These are phyloP conservation scores for Goniozus legneri DNA, from an alignment of 1,140 invertebrate species.

Conservation along the genomic window DNA sequence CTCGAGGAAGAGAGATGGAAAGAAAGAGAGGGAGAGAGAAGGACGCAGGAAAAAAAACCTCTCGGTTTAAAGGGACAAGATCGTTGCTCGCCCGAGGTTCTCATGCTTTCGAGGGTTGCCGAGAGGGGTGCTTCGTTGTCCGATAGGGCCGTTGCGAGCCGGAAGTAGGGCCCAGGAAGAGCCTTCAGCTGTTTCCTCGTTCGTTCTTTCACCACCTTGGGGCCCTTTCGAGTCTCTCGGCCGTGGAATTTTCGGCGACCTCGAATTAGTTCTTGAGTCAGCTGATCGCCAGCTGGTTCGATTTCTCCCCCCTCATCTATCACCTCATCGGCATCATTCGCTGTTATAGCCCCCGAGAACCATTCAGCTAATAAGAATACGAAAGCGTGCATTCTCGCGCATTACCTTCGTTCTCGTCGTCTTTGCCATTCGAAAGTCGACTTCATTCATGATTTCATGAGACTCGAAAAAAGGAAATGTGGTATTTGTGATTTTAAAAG, in stretches of 20 bases:
- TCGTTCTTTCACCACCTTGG: not conserved
- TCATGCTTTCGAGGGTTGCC: not conserved
- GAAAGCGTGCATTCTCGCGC: no score
- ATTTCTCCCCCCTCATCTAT: no score
- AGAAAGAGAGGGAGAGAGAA: not conserved
- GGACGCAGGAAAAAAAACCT: no score
- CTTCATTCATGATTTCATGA: no score
- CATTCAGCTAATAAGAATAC: no score
- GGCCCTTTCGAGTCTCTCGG: not conserved
- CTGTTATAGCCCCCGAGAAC: not conserved
- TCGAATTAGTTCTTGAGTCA: not conserved
- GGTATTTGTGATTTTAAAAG: no score
- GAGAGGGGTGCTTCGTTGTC: not conserved
- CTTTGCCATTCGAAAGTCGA: no score
- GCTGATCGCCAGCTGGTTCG: conserved; percentile 13
- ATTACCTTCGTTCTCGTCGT: no score
- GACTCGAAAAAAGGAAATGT: no score
- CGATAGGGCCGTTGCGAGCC: no score
- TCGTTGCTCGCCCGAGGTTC: no score
- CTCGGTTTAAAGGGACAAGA: not conserved
- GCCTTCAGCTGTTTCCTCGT: conserved; percentile 5
- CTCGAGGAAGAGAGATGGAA: not conserved
- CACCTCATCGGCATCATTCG: not conserved
- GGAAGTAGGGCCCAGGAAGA: conserved; percentile 1
- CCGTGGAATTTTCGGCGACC: not conserved